These are phyloP conservation scores for Catocala fraxini DNA, from an alignment of 2,888 invertebrate genomes.

Conservation along the genomic window DNA sequence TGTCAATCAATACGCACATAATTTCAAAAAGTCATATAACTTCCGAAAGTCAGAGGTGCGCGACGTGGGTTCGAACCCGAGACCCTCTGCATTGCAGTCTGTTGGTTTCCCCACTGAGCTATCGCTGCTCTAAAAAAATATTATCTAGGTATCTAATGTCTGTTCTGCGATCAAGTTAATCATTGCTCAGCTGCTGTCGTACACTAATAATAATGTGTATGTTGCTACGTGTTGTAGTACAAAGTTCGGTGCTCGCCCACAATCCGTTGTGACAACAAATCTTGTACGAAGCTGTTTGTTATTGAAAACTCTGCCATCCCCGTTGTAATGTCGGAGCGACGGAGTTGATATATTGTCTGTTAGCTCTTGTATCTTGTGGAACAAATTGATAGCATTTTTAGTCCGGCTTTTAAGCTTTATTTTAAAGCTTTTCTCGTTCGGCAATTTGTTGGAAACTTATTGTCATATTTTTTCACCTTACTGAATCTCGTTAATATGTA, in stretches of 20 bases:
- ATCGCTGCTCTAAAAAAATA: too few species aligned
- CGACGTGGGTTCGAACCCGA: too few species aligned
- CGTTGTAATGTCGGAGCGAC: constrained; percentile 2
- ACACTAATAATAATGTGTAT: constrained; percentile 68
- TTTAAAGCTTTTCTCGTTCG: too few species aligned
- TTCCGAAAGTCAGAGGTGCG: too few species aligned
- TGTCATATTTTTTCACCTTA: too few species aligned
- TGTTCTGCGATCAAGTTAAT: constrained; percentile 38
- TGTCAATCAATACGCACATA: too few species aligned
- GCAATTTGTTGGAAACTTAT: too few species aligned
- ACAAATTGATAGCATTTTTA: too few species aligned
- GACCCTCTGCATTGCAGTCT: too few species aligned
- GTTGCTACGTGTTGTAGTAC: constrained; percentile 54
- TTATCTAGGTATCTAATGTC: constrained; percentile 2
- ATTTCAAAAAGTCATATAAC: too few species aligned
- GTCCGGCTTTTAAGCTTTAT: neutral
- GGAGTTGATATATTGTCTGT: constrained; percentile 8
- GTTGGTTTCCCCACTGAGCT: too few species aligned
- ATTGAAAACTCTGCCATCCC: constrained; percentile 49
- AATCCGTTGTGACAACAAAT: constrained; percentile 67
- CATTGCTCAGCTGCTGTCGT: constrained; percentile 48
- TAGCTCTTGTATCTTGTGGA: neutral
- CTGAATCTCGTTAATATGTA: too few species aligned
- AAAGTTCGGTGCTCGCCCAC: constrained; percentile 44
- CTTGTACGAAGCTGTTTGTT: constrained; percentile 46